Evolutionary conservation across 1,140 invertebrate genomes (phyloP), one percentile per base, ranked within the genome.

Genomic region (Oncopodura yosiiana): DNA sequence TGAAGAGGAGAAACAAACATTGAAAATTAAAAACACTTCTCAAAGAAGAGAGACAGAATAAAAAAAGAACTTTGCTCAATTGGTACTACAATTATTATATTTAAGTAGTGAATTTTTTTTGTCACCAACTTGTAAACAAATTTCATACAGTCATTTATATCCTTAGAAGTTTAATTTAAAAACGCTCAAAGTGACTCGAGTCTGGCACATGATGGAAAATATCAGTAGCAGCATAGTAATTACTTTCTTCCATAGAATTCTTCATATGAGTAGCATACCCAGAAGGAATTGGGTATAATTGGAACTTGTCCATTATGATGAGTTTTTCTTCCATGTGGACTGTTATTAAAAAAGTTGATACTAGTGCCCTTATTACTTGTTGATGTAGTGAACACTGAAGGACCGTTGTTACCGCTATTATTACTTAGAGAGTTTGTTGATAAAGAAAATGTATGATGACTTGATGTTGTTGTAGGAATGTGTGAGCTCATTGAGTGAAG

Each of bases 161-260:
- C n/a, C n/a, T n/a, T n/a, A n/a, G n/a, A n/a, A n/a, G n/a, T n/a
- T n/a, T n/a, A n/a, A n/a, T 11, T 43, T 49, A 61, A 32, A 61
- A 61, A 14, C 60, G 44, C 32, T 61, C 60, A 57, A 61, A 61
- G 34, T 57, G 60, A 39, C 57, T 61, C n/a, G n/a, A n/a, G 38
- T 61, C 55, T 46, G 50, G 14, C 23, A 61, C 60, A 26, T 61
- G 60, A n/a, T n/a, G n/a, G 60, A 61, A 61, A 56, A 61, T 61
- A 37, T 61, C 60, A 23, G 60, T 61, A 23, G 60, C 60, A 12
- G 60, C 60, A 44, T 61, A 61, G 51, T 61, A 61, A 54, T 57
- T 61, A 49, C 54, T 61, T 37, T 61, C 46, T 30, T n/a, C n/a
- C 29, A 16, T 39, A 6, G 16, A 6, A 46, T 32, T 46, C 44